Evolutionary conservation across 1,140 invertebrate genomes (phyloP).

Genomic region (Acyrthosiphon pisum): DNA sequence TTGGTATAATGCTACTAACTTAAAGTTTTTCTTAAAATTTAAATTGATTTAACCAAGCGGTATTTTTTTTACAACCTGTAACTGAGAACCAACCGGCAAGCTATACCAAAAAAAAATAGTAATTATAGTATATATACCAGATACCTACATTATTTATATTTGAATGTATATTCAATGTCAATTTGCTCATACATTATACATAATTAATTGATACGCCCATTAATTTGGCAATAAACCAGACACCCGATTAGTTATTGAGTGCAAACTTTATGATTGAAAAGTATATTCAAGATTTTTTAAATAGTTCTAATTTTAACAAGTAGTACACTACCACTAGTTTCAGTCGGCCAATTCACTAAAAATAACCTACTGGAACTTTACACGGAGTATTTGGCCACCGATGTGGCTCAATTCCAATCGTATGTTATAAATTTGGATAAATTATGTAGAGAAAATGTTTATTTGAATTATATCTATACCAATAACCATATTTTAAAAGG

Average conservation of each 20-base stretch:
- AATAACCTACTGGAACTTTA: conserved; percentile 48
- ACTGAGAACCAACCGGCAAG: neutral
- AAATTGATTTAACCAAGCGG: neutral
- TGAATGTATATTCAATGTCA: neutral
- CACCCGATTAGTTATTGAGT: conserved; percentile 18
- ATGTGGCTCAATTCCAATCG: conserved; percentile 49
- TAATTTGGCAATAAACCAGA: conserved; percentile 16
- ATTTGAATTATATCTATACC: neutral
- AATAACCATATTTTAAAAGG: neutral
- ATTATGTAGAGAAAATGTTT: conserved; percentile 1
- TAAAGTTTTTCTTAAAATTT: neutral
- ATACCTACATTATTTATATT: neutral
- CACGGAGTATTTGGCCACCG: neutral
- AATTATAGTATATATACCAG: neutral
- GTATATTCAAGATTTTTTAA: neutral
- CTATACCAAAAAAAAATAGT: neutral
- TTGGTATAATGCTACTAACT: too few species aligned
- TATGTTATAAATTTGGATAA: conserved; percentile 38
- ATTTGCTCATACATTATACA: neutral
- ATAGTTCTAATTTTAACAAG: conserved; percentile 37
- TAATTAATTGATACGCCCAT: neutral
- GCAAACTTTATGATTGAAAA: neutral
- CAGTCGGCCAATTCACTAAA: conserved; percentile 27
- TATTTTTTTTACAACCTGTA: neutral
- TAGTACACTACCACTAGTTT: neutral